Conservation (phyloP, 64 coral and sea anemone genomes). For the Stichodactyla mertensii region DNA sequence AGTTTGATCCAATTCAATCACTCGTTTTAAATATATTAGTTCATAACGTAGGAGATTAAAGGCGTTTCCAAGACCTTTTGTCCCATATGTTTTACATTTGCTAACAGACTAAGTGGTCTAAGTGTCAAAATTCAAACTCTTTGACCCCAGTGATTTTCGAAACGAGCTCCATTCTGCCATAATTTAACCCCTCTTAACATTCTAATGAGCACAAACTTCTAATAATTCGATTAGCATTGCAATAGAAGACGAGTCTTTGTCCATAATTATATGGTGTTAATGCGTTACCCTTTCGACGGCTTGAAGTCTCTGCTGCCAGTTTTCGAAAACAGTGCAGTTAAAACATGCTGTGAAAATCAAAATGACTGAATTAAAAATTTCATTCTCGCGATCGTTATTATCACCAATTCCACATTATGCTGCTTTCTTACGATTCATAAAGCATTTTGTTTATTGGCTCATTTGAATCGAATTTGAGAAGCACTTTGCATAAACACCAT, state of each 20-base stretch:
- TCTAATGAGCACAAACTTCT: not conserved
- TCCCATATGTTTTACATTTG: not conserved
- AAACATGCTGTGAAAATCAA: slow-evolving; percentile 1
- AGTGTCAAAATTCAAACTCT: not conserved
- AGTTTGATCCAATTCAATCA: no score
- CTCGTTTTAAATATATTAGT: no score
- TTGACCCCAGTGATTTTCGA: not conserved
- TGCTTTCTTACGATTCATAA: no score
- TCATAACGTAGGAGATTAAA: no score
- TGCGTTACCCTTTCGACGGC: slow-evolving; percentile 13
- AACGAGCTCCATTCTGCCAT: not conserved
- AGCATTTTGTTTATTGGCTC: no score
- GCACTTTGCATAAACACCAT: no score
- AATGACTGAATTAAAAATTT: not conserved
- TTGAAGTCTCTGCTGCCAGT: slow-evolving; percentile 13
- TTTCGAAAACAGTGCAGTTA: slow-evolving; percentile 5
- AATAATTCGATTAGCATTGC: not conserved
- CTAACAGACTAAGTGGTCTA: not conserved
- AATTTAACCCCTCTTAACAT: not conserved
- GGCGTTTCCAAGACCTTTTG: no score
- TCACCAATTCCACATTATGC: no score
- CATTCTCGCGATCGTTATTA: no score
- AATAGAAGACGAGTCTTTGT: not conserved
- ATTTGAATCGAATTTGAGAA: no score
- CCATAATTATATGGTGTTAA: not conserved